Evolutionary conservation across 1,140 invertebrate species (phyloP), one percentile per base, ranked within the genome.

Genomic region (Acromyrmex echinatior): DNA sequence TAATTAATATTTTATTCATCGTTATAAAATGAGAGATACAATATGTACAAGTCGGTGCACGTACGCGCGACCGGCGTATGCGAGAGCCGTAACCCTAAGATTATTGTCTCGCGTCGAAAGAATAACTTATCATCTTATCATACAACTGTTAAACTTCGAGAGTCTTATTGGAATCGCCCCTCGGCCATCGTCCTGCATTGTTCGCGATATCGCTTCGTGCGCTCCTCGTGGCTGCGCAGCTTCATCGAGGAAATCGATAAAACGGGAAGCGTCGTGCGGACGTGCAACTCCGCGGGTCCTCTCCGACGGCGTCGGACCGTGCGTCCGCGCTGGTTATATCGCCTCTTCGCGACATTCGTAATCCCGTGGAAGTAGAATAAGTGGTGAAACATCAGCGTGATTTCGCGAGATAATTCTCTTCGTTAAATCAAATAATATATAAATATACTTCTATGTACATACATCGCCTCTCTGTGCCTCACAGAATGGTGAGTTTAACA

Each of bases 1-100:
- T 70, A 63, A 70, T 28, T 62, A 63, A 86, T 49, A 79, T 85
- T 86, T 90, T 90, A 88, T 88, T 88, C 65, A 58, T 90, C 51
- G 12, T 86, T 90, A 91, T 58, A 90, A 81, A 87, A 79, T 21
- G 80, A 49, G 70, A 88, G 58, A 68, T 90, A 90, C 88, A 90
- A 65, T 91, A 91, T 91, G 49, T 91, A 91, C 89, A 90, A 90
- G 60, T 73, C 10, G 25, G 35, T 74, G 74, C 63, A 53, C 39
- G 39, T 45, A 12, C 25, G 56, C 78, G 28, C 49, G 35, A 12
- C 53, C 35, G 25, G 21, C 7, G n/a, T 66, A 56, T 16, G 56
- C 87, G 28, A 10, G 21, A 77, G 51, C 76, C 65, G 58, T 63
- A 89, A 89, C 45, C 87, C 70, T 89, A 87, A 70, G 60, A 66